A percentile compares a stretch with the other conserved stretches of the same genome.
Evolutionary conservation across 2,113 vertebrate species (phyloP).

Genomic region (Ophthalmolycus amberensis): DNA sequence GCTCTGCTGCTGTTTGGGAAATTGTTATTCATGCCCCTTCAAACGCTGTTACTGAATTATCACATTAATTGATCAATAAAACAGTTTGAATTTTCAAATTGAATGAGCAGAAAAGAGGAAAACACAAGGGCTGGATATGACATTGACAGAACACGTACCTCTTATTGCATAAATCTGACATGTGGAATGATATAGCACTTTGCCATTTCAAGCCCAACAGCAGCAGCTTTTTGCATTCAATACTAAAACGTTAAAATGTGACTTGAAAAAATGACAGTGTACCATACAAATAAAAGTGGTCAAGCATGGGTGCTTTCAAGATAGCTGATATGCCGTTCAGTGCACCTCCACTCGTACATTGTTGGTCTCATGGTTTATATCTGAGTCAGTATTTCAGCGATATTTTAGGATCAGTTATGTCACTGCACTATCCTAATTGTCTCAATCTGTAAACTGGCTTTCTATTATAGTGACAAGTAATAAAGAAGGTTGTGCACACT

Average conservation of each 20-base stretch:
- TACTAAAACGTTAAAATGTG: background rate
- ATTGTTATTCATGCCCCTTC: conserved; percentile 46
- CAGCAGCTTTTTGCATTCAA: background rate
- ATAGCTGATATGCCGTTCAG: background rate
- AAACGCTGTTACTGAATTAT: conserved; percentile 32
- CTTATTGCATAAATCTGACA: background rate
- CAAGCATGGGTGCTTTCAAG: background rate
- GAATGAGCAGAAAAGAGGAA: background rate
- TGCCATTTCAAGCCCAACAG: background rate
- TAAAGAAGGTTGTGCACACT: background rate
- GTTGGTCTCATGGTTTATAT: background rate
- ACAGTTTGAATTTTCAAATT: conserved; percentile 31
- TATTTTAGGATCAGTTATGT: conserved; percentile 6
- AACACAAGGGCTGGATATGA: background rate
- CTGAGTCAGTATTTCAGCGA: background rate
- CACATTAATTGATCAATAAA: conserved; percentile 41
- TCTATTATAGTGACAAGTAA: background rate
- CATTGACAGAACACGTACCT: background rate
- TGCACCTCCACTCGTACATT: background rate
- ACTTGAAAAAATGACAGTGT: background rate
- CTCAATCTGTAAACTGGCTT: background rate
- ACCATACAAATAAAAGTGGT: background rate
- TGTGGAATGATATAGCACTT: background rate
- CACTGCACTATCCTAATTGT: background rate
- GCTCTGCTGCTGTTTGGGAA: conserved; percentile 59